Evolutionary conservation across 2,113 vertebrate genomes (phyloP), one percentile per base, ranked within the genome.

Genomic region (Takifugu flavidus): DNA sequence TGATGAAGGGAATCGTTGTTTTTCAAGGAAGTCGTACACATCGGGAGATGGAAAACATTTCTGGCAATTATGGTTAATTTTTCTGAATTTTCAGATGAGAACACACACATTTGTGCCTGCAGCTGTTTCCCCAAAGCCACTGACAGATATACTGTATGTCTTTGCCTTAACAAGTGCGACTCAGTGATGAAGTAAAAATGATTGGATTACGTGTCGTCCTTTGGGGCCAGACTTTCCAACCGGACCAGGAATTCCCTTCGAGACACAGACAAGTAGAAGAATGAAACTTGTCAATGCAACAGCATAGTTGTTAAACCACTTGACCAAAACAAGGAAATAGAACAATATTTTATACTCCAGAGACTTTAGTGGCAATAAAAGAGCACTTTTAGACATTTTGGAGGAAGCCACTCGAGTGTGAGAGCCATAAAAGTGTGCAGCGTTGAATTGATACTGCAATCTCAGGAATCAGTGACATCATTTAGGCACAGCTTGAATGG

Each of bases 151-250:
- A 31, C 29, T 20, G 20, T 20, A 20, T 20, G 4, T 31, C 29
- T 39, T 56, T 54, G 46, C 13, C 14, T 45, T 45, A 14, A 45
- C 44, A 45, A 39, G 34, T 39, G 34, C 11, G 34, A 39, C 34
- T 39, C 14, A 45, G 13, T 14, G 1, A 25, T 20, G 2, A 27
- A 26, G 7, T 26, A 51, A 53, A 59, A 70, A 67, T 2, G 2
- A 4, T 56, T 27, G 49, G 49, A 63, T 90, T 93, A 98, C 96
- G 82, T 89, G 92, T 91, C 93, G 93, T 69, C 97, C 97, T 85
- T 95, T 98, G 53, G 85, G 89, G 13, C 97, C 97, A 70, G 84
- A 92, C 84, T 92, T 96, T 75, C 97, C 96, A 79, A 65, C 76
- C 27, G 92, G 84, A 56, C 97, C 96, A 74, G 89, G 91, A 83